These are phyloP conservation scores for Epicampocera succincta DNA, from an alignment of 2,888 invertebrate genomes.

Conservation along the genomic window DNA sequence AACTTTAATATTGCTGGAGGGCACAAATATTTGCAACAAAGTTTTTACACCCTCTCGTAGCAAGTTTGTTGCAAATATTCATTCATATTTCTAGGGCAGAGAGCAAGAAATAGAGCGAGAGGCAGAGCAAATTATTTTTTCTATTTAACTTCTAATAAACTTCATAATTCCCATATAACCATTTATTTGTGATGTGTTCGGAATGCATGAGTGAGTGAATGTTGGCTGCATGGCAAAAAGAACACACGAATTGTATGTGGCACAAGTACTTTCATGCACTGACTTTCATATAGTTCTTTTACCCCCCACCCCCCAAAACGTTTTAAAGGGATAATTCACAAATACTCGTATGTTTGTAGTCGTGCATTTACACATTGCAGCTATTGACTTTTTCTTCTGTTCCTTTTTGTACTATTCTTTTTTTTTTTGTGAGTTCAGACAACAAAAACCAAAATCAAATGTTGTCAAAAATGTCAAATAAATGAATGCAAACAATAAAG, in stretches of 20 bases:
- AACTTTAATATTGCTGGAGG: slow-evolving; percentile 35
- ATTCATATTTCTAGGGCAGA: slow-evolving; percentile 17
- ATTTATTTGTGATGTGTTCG: slow-evolving; percentile 38
- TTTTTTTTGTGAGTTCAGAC: slow-evolving; percentile 22
- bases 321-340: slow-evolving; percentile 3
- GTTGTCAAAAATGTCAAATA: slow-evolving; percentile 70
- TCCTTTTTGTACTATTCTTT: too few species aligned
- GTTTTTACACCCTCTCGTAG: slow-evolving; percentile 15
- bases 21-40: slow-evolving; percentile 32
- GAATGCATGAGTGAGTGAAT: slow-evolving; percentile 32
- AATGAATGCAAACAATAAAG: slow-evolving; percentile 58
- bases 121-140: not conserved
- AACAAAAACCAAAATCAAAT: slow-evolving; percentile 56
- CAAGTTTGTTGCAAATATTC: slow-evolving; percentile 53
- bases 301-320: not conserved
- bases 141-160: slow-evolving; percentile 49
- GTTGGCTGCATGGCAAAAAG: not conserved
- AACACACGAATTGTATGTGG: slow-evolving; percentile 1
- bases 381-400: slow-evolving; percentile 63
- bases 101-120: not conserved
- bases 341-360: not conserved
- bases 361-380: slow-evolving; percentile 22
- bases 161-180: slow-evolving; percentile 48
- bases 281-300: not conserved
- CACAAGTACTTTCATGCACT: not conserved